Conservation (phyloP, 2,113 vertebrate species). For the Psittacara wagleri region DNA sequence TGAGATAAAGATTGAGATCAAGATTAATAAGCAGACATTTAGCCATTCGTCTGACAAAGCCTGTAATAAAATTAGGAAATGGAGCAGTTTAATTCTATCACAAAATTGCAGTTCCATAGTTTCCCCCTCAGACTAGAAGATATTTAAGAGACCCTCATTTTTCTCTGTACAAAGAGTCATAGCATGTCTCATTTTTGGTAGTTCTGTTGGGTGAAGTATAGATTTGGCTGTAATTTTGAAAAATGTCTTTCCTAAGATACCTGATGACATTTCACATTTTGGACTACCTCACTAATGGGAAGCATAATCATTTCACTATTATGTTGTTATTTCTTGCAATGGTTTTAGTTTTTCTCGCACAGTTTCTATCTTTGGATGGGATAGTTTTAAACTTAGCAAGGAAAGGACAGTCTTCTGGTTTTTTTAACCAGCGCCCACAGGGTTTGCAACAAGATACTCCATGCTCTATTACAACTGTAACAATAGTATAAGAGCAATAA, state of each 20-base stretch:
- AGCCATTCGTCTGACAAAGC: slow-evolving; percentile 32
- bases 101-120: not conserved
- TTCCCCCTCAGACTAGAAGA: not conserved
- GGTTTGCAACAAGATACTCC: not conserved
- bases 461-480: not conserved
- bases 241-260: not conserved
- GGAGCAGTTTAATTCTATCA: slow-evolving; percentile 20
- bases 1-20: slow-evolving; percentile 24
- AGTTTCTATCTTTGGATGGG: not conserved
- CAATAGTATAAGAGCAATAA: slow-evolving; percentile 7
- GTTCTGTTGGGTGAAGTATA: not conserved
- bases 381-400: not conserved
- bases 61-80: slow-evolving; percentile 27
- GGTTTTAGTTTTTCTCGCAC: not conserved
- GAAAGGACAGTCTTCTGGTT: not conserved
- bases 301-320: slow-evolving; percentile 27
- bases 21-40: slow-evolving; percentile 31
- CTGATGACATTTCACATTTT: slow-evolving; percentile 30
- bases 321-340: not conserved
- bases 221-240: slow-evolving; percentile 8
- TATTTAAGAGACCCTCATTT: not conserved
- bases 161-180: not conserved
- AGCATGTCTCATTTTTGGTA: not conserved
- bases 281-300: slow-evolving; percentile 8
- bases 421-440: not conserved